Conservation (phyloP, 1,140 invertebrate genomes). For the Drosophila nasuta region DNA sequence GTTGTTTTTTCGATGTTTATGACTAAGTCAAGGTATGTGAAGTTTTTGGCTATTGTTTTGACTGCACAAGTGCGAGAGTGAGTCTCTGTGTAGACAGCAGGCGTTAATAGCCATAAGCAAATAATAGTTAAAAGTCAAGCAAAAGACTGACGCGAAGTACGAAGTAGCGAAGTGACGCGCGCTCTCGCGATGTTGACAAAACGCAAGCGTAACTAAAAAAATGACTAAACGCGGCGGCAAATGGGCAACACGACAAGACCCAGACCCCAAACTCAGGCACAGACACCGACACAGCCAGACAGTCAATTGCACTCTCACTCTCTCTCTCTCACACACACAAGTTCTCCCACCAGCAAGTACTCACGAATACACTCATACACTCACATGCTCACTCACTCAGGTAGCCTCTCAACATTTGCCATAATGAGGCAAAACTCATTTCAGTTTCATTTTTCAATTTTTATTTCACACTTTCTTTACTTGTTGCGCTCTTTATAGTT, state of each 20-base stretch:
- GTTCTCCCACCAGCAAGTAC: conserved; percentile 7
- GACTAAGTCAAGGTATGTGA: conserved; percentile 62
- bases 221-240: conserved; percentile 76
- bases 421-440: conserved; percentile 40
- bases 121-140: conserved; percentile 40
- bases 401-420: conserved; percentile 30
- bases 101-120: conserved; percentile 47
- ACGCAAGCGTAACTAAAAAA: conserved; percentile 81
- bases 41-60: conserved; percentile 40
- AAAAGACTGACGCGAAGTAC: conserved; percentile 32
- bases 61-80: conserved; percentile 7
- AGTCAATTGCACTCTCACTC: conserved; percentile 55
- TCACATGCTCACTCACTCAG: conserved; percentile 5
- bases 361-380: conserved; percentile 19
- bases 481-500: conserved; percentile 48
- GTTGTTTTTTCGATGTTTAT: conserved; percentile 24
- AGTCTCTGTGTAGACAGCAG: conserved; percentile 35
- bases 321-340: background rate
- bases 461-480: conserved; percentile 43
- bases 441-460: conserved; percentile 38
- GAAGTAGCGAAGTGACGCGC: conserved; percentile 40
- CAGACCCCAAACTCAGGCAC: conserved; percentile 33
- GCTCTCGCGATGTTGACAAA: conserved; percentile 79
- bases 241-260: conserved; percentile 67
- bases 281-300: conserved; percentile 36